A percentile compares a stretch with the other conserved stretches of the same genome.
Evolutionary conservation across 2,888 invertebrate genomes (phyloP).

Genomic region (Hanleya hanleyi): DNA sequence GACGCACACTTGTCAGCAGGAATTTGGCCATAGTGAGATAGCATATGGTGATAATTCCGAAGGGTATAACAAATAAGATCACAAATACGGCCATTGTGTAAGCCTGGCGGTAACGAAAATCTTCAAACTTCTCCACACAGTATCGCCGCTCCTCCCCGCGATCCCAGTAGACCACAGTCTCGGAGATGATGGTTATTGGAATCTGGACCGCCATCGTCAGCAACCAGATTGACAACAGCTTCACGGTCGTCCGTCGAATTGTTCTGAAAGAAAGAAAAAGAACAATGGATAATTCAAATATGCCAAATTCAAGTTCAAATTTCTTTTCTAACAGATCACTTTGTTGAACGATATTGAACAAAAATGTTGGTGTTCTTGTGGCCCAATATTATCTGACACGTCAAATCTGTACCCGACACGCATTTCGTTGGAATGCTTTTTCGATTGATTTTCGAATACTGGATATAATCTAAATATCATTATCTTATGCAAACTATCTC

Average conservation of each 20-base stretch:
- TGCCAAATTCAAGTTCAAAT: no score
- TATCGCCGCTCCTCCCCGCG: constrained; percentile 11
- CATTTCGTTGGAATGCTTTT: no score
- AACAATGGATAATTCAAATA: no score
- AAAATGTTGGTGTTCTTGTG: no score
- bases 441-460: no score
- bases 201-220: constrained; percentile 13
- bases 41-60: constrained; percentile 24
- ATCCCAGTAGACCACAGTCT: constrained; percentile 12
- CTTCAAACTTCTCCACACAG: constrained; percentile 20
- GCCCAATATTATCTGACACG: no score
- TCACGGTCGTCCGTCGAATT: constrained; percentile 2
- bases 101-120: neutral
- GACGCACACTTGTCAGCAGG: constrained; percentile 23
- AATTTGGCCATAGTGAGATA: constrained; percentile 34
- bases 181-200: constrained; percentile 22
- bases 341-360: no score
- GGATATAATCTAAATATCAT: no score
- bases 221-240: constrained; percentile 25
- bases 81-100: constrained; percentile 28
- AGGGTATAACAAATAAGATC: constrained; percentile 26
- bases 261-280: constrained; percentile 34
- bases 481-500: no score
- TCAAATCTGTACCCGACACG: no score
- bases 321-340: no score